These are phyloP conservation scores for Pasiphila rectangulata DNA, from an alignment of 2,888 invertebrate genomes.

Conservation along the genomic window DNA sequence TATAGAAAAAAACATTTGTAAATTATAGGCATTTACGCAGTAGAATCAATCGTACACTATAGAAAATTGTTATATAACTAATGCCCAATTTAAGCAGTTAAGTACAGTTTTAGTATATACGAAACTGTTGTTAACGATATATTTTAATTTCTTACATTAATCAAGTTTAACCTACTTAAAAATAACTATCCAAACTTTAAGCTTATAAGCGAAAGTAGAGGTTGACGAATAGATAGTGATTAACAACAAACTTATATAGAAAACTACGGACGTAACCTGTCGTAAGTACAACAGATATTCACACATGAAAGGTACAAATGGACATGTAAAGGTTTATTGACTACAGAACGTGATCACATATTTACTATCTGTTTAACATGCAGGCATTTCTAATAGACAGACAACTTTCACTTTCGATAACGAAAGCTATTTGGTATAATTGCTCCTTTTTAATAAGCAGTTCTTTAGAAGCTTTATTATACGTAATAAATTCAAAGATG, in stretches of 20 bases:
- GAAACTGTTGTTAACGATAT: no score
- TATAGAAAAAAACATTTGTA: background rate
- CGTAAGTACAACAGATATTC: background rate
- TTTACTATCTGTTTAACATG: constrained; percentile 30
- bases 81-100: no score
- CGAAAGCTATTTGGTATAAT: constrained; percentile 16
- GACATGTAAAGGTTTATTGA: constrained; percentile 7
- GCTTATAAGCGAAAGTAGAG: background rate
- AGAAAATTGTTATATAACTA: no score
- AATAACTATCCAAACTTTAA: background rate
- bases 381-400: constrained; percentile 25
- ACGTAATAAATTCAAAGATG: constrained; percentile 2
- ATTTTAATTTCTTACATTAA: no score
- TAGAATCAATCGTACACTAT: no score
- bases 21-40: no score
- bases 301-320: constrained; percentile 7
- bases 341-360: constrained; percentile 23
- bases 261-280: background rate
- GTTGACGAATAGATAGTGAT: background rate
- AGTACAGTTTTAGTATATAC: no score
- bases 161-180: no score
- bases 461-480: background rate
- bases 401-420: constrained; percentile 23
- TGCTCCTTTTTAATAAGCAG: constrained; percentile 10
- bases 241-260: background rate